Conservation (phyloP, 1,140 invertebrate genomes). For the Lasioglossum albipes region DNA sequence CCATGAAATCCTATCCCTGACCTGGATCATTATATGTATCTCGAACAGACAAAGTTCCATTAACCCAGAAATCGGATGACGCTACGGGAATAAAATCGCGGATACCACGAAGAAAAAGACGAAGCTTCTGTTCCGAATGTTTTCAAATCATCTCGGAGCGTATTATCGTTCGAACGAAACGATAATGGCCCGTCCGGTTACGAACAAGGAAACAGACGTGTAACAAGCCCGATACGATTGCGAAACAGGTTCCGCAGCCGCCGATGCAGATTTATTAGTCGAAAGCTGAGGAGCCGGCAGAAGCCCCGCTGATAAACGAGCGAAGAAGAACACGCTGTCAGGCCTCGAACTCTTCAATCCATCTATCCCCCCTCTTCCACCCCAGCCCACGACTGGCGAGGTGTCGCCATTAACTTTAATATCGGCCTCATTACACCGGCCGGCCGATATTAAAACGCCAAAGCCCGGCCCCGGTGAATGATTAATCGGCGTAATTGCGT, state of each 20-base stretch:
- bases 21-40: not conserved
- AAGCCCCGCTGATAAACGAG: constrained; percentile 31
- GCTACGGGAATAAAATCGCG: not conserved
- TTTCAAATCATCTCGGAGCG: not conserved
- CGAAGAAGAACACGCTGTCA: constrained; percentile 32
- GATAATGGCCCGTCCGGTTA: not conserved
- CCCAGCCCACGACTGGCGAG: not conserved
- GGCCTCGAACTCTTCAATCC: constrained; percentile 42
- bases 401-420: constrained; percentile 53
- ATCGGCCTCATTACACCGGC: constrained; percentile 42
- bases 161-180: not conserved
- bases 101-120: not conserved
- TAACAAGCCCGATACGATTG: constrained; percentile 8
- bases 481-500: constrained; percentile 52
- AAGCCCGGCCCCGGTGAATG: constrained; percentile 10
- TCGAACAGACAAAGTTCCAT: not conserved
- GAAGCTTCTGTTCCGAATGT: not conserved
- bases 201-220: not conserved
- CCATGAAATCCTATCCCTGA: not conserved
- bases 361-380: not conserved
- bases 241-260: constrained; percentile 20
- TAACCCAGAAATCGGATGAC: not conserved
- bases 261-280: constrained; percentile 43
- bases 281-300: not conserved
- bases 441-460: constrained; percentile 40